Base-by-base conservation (phyloP, 2,888 invertebrate species). In the Caenorhabditis doughertyi region DNA sequence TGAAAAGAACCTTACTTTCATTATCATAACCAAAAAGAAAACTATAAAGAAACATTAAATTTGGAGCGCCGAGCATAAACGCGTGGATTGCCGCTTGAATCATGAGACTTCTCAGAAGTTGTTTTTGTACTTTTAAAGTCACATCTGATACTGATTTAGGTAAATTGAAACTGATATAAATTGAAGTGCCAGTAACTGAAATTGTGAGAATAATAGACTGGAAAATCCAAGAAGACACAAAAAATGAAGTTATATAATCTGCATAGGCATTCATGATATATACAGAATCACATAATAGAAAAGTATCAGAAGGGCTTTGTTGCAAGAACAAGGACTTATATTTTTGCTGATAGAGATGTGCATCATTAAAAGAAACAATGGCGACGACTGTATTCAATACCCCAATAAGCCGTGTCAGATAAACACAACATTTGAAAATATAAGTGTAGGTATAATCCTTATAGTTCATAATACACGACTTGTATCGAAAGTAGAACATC, bases 21-120 rank as follows among this genome's bases (percentile, higher is more conserved):
- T 25, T 42, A 42, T 42, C 55, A 25, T 62, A 73, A 8, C 73
- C 73, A 32, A 56, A 56, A 25, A 64, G 29, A 23, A 73, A 65
- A 3, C 64, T 29, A 21, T 73, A 65, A 8, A 73, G 18, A 18
- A 73, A 65, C 73, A 73, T 65, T 11, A 32, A 4, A 32, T 55
- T 65, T 2, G 73, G 73, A 11, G 44, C 9, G 29, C 73, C 73
- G 5, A 73, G 25, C 64, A 73, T 56, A 5, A 73, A 25, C 0
- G 8, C 29, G n/a, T 73, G 73, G n/a, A 73, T 55, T 0, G 49
- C 4, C 0, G 62, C 18, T 39, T 64, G 62, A 4, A 72, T 62
- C 7, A 62, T 18, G 11, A 72, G 44, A 23, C 72, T 72, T 39
- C 21, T n/a, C 13, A 72, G 53, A 9, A 72, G 44, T 11, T 64